These are phyloP conservation scores for Diplodus sargus DNA, from an alignment of 2,797 vertebrate species.

Conservation along the genomic window DNA sequence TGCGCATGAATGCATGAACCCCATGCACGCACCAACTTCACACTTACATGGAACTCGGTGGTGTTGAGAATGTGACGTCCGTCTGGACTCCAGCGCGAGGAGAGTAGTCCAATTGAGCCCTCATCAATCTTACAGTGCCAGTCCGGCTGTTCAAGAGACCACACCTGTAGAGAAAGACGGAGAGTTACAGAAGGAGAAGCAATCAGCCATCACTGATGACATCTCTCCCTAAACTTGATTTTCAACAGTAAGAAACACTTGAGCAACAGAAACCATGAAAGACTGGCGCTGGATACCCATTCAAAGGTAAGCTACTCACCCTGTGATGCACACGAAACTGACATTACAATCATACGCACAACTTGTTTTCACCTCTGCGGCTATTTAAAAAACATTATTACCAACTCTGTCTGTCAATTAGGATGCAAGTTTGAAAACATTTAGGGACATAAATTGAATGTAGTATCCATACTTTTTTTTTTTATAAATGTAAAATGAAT, in stretches of 20 bases:
- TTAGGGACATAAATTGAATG: background rate
- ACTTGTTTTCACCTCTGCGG: background rate
- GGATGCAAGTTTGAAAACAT: background rate
- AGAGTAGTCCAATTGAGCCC: conserved; percentile 95
- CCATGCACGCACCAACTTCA: conserved; percentile 71
- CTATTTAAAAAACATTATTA: background rate
- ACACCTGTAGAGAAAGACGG: conserved; percentile 86
- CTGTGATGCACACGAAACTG: conserved; percentile 20
- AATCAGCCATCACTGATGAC: conserved; percentile 34
- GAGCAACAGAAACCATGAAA: conserved; percentile 79
- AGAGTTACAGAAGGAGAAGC: conserved; percentile 24
- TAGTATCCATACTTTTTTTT: background rate
- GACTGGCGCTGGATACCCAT: conserved; percentile 88
- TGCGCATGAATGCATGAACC: conserved; percentile 61
- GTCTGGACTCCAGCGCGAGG: conserved; percentile 97
- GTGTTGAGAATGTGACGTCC: conserved; percentile 99
- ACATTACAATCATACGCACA: background rate
- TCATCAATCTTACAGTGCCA: conserved; percentile 99
- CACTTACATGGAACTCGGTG: conserved; percentile 97
- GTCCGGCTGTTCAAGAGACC: conserved; percentile 96
- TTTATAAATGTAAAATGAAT: no score
- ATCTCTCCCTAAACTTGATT: conserved; percentile 34
- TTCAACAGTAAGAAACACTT: conserved; percentile 32
- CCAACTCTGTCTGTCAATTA: background rate
- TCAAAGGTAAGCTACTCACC: conserved; percentile 83